Evolutionary conservation across 2,113 vertebrate species (phyloP).

Genomic region (Grammatotria lemairii): DNA sequence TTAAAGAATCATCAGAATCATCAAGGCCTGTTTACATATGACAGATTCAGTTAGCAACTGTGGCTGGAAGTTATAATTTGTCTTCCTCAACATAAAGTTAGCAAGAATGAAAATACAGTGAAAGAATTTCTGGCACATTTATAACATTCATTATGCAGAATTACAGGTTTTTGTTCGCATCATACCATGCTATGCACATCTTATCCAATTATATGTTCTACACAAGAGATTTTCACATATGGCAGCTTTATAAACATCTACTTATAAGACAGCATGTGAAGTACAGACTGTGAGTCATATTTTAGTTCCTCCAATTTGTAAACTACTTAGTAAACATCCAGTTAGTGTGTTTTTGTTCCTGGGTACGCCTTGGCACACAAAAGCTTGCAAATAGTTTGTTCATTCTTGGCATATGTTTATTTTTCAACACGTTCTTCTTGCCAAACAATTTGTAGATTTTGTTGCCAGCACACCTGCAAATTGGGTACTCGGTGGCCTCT

Average conservation of each 20-base stretch:
- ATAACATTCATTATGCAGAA: background rate
- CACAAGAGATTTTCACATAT: background rate
- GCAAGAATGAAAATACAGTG: background rate
- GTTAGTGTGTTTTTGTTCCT: background rate
- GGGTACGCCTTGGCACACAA: background rate
- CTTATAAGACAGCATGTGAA: background rate
- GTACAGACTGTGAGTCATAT: background rate
- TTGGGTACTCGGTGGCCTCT: background rate
- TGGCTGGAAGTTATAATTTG: background rate
- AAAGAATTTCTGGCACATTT: background rate
- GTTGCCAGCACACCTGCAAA: constrained; percentile 2
- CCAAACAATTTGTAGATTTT: background rate
- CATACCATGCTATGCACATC: background rate
- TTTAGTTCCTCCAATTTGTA: background rate
- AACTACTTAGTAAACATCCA: background rate
- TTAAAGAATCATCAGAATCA: background rate
- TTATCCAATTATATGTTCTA: background rate
- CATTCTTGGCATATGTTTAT: background rate
- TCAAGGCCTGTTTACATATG: background rate
- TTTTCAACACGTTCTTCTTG: background rate
- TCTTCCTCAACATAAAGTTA: background rate
- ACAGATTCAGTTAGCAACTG: background rate
- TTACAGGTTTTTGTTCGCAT: background rate
- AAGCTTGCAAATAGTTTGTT: background rate
- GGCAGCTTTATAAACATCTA: background rate